Base-by-base conservation (phyloP, 2,113 vertebrate genomes). In the Ibidorhyncha struthersii region DNA sequence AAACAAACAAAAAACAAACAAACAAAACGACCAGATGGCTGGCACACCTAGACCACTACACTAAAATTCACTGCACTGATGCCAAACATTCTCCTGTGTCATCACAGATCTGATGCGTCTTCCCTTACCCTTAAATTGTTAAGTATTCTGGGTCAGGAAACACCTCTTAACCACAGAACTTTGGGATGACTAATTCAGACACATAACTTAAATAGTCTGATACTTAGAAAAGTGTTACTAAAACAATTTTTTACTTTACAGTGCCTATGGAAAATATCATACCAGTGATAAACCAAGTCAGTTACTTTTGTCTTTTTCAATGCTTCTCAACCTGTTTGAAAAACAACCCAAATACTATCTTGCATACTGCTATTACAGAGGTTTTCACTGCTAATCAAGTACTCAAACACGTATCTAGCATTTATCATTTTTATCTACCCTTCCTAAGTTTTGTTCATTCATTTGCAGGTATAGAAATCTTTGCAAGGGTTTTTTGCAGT, bases 81-180 rank as follows among this genome's bases (percentile, higher is more conserved):
- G 55, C 30, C 41, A 63, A 82, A 58, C 11, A 67, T 25, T 27
- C 50, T 80, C 49, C 50, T 45, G 4, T 61, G 25, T 65, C 61
- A 87, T n/a, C 53, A 43, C 34, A 91, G 47, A 72, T 12, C 45
- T 53, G 58, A 15, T 19, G 9, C 13, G 17, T 84, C 71, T 86
- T 89, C n/a, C 8, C 29, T 36, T 67, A 53, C 19, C 40, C 58
- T 66, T 40, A 78, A 47, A 82, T 25, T 5, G 1, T 65, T 45
- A 52, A 36, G 12, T 9, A 59, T 84, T 84, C 59, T 81, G 72
- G 63, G 86, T 92, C 77, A 92, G 80, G 89, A 89, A 95, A 84
- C 56, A 63, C 94, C 86, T 84, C 72, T 74, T 43, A 92, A 74
- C 76, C 91, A 74, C 91, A 71, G 59, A 86, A n/a, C 34, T 94